These are phyloP conservation scores for Drosophila sp. DNA, from an alignment of 1,140 invertebrate genomes.

Conservation along the genomic window DNA sequence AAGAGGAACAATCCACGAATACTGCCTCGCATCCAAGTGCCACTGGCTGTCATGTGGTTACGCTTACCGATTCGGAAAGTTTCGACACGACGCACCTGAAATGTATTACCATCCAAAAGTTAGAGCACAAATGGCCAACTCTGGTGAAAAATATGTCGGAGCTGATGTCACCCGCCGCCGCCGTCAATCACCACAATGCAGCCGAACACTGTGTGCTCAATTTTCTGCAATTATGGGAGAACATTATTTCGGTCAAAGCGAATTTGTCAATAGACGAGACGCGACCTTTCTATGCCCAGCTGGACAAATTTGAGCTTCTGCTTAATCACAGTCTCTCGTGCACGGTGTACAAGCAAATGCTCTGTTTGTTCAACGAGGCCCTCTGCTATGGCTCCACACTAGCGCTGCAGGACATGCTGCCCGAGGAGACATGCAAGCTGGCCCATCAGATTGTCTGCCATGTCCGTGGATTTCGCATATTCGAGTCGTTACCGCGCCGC, in stretches of 20 bases:
- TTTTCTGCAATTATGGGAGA: conserved; percentile 93
- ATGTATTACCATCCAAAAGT: conserved; percentile 91
- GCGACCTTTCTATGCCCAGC: conserved; percentile 93
- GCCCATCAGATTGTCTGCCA: conserved; percentile 92
- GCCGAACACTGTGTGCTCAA: conserved; percentile 89
- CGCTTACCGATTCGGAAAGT: conserved; percentile 90
- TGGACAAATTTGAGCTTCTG: conserved; percentile 91
- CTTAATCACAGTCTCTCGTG: conserved; percentile 89
- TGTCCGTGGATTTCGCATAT: conserved; percentile 91
- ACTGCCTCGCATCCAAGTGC: conserved; percentile 24
- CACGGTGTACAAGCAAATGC: conserved; percentile 92
- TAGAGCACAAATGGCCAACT: conserved; percentile 92
- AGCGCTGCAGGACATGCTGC: conserved; percentile 92
- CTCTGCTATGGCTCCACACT: conserved; percentile 94
- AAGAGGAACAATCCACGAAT: conserved; percentile 29
- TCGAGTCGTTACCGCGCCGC: conserved; percentile 86
- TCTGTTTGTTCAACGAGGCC: conserved; percentile 93
- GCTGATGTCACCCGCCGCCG: conserved; percentile 83
- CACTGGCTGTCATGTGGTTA: conserved; percentile 87
- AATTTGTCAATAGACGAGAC: conserved; percentile 94
- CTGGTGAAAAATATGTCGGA: conserved; percentile 88
- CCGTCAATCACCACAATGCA: conserved; percentile 83
- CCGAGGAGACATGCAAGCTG: conserved; percentile 93
- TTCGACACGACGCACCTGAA: conserved; percentile 92
- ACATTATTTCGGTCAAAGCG: conserved; percentile 95